Evolutionary conservation across 2,113 vertebrate species (phyloP).

Genomic region (Pavo muticus): DNA sequence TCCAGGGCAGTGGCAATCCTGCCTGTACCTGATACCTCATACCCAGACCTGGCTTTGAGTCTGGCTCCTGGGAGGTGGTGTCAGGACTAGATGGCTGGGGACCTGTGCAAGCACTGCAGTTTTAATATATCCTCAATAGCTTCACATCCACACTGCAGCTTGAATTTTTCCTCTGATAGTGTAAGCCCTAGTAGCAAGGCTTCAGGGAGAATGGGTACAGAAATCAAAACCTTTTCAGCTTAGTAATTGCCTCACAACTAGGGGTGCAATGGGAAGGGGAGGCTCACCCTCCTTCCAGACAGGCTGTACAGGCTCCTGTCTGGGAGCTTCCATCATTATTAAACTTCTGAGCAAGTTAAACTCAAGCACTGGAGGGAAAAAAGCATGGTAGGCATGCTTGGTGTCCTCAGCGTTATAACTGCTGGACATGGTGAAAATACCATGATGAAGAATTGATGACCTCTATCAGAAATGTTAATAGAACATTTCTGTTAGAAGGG

Average conservation of each 20-base stretch:
- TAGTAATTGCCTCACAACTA: background rate
- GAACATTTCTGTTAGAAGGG: conserved; percentile 37
- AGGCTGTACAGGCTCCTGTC: background rate
- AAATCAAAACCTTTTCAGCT: background rate
- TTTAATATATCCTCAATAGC: background rate
- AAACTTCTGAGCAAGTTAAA: background rate
- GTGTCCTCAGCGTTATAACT: background rate
- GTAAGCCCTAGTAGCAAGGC: background rate
- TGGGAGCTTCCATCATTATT: background rate
- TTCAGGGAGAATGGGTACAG: background rate
- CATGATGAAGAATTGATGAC: background rate
- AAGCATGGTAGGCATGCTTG: background rate
- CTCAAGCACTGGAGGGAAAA: background rate
- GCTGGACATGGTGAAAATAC: background rate
- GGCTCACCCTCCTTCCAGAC: background rate
- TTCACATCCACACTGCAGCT: background rate
- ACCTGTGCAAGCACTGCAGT: background rate
- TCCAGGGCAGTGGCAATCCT: background rate
- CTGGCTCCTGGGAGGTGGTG: background rate
- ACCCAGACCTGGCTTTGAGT: rapidly evolving
- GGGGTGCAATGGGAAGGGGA: background rate
- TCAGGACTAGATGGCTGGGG: background rate
- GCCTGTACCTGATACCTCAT: rapidly evolving
- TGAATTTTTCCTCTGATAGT: background rate
- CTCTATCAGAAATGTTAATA: conserved; percentile 39